Evolutionary conservation across 2,797 vertebrate genomes (phyloP).

Genomic region (Glossophaga mutica): DNA sequence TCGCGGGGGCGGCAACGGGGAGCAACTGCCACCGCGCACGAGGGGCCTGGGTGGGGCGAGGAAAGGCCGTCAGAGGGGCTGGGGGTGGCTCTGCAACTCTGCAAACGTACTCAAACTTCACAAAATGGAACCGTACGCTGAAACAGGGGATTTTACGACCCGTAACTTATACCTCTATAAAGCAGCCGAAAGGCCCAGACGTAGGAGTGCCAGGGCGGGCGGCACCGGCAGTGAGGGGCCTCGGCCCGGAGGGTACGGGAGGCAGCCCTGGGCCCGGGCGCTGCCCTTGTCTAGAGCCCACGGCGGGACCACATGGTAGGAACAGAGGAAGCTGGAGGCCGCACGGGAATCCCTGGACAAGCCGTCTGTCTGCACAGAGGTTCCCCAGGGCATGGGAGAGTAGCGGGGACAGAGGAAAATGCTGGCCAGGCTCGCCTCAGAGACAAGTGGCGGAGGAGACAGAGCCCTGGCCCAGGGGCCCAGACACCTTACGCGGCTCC

Average conservation of each 20-base stretch:
- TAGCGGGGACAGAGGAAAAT: not conserved
- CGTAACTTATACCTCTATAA: not conserved
- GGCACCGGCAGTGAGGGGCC: not conserved
- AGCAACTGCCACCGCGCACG: not conserved
- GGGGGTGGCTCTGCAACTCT: not conserved
- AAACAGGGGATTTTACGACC: not conserved
- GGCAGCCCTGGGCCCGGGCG: not conserved
- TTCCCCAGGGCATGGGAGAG: not conserved
- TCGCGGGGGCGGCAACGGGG: not conserved
- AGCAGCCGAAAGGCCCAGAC: not conserved
- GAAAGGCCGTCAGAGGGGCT: not conserved
- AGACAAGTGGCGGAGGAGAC: not conserved
- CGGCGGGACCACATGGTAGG: fast-evolving
- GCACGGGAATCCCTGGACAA: not conserved
- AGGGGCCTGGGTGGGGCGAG: fast-evolving
- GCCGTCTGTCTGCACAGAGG: not conserved
- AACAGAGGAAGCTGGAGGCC: not conserved
- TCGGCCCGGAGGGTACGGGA: not conserved
- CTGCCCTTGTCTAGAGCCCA: not conserved
- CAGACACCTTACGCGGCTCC: not conserved
- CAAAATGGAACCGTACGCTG: not conserved
- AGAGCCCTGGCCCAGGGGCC: not conserved
- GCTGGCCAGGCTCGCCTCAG: not conserved
- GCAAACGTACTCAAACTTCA: not conserved
- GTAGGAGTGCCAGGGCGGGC: not conserved